Evolutionary conservation across 37 sponge, comb jelly and placozoan genomes (phyloP).

Genomic region (Axinella damicornis): DNA sequence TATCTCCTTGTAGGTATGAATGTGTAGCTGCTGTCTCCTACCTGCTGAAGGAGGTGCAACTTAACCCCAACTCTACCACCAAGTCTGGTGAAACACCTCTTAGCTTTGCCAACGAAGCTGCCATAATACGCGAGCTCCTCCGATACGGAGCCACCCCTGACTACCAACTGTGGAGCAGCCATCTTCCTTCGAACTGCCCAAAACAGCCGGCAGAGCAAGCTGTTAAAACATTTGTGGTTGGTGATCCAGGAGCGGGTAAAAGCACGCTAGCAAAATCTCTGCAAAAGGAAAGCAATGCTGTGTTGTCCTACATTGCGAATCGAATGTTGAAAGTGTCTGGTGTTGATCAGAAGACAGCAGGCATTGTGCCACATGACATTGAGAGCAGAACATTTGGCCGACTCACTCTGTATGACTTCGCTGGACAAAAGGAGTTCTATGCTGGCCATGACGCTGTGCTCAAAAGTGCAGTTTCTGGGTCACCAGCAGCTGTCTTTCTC

Average conservation of each 20-base stretch:
- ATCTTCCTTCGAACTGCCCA: too few species aligned
- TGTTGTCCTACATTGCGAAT: background rate
- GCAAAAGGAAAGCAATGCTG: background rate
- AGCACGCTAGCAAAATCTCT: too few species aligned
- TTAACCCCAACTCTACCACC: too few species aligned
- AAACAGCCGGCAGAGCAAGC: too few species aligned
- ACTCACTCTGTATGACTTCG: background rate
- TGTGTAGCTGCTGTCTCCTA: too few species aligned
- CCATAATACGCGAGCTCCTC: too few species aligned
- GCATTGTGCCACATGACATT: constrained; percentile 2
- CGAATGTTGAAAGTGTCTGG: background rate
- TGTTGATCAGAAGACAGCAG: background rate
- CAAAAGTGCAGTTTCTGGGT: background rate
- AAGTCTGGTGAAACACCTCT: too few species aligned
- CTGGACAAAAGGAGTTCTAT: constrained; percentile 6
- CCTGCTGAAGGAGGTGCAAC: too few species aligned
- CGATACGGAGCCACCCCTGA: too few species aligned
- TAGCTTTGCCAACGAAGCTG: too few species aligned
- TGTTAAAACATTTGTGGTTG: background rate
- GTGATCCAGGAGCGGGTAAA: background rate
- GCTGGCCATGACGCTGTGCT: constrained; percentile 2
- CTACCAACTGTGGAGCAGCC: too few species aligned
- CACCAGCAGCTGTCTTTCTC: background rate
- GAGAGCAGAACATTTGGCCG: background rate
- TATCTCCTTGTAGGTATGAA: too few species aligned